Conservation (phyloP, 2,113 vertebrate species). For the Macrotis lagotis region DNA sequence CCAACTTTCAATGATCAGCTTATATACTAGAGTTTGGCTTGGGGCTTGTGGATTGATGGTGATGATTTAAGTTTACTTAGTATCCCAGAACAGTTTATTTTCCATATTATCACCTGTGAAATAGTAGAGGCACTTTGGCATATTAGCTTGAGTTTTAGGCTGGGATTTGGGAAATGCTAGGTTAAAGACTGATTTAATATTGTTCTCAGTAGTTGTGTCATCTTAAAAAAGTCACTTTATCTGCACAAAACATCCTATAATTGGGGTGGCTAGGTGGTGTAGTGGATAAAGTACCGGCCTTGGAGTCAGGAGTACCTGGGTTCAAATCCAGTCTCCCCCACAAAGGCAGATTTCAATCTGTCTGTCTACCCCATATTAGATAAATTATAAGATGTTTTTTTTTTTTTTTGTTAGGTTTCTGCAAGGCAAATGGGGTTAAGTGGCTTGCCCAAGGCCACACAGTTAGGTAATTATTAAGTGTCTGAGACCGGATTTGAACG, state of each 20-base stretch:
- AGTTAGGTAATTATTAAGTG: too few relatives aligned
- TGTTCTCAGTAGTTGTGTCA: neutral
- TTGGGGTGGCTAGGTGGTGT: too few relatives aligned
- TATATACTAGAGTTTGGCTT: neutral
- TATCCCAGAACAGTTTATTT: neutral
- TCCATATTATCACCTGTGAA: neutral
- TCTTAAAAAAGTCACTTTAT: neutral
- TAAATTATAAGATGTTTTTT: too few relatives aligned
- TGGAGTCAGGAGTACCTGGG: too few relatives aligned
- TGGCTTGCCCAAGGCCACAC: too few relatives aligned
- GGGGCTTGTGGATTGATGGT: neutral
- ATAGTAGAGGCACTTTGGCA: neutral
- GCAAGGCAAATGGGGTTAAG: too few relatives aligned
- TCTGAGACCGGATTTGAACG: too few relatives aligned
- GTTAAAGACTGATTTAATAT: neutral
- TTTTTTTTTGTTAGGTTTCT: too few relatives aligned
- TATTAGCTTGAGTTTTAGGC: neutral
- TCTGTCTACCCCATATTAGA: too few relatives aligned
- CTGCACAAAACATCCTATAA: neutral
- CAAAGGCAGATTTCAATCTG: too few relatives aligned
- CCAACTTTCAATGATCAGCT: neutral
- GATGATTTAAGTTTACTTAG: neutral
- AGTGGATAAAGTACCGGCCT: too few relatives aligned
- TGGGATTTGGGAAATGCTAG: neutral
- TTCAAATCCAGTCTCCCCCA: too few relatives aligned